Evolutionary conservation across 2,797 vertebrate genomes (phyloP), one percentile per base, ranked within the genome.

Genomic region (Cyprinodon diabolis): DNA sequence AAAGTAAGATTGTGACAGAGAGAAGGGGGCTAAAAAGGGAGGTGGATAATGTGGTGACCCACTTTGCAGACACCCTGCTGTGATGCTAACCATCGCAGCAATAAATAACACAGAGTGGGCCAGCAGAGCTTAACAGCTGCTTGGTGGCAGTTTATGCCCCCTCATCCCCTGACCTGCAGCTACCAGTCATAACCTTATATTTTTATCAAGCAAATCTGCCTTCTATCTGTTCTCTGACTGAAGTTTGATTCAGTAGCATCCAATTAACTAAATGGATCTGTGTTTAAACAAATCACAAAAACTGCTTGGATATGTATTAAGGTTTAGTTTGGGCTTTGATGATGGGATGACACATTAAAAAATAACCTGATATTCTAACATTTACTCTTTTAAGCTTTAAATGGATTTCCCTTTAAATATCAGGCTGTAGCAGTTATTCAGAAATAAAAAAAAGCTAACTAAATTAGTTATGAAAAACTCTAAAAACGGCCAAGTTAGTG

Each of bases 71-170:
- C 82, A 77, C 80, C 93, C 92, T n/a, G 80, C 92, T 89, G 91
- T 90, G 93, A 92, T 92, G 79, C 84, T 82, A 89, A 91, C 88
- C 89, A 92, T 84, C 63, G 80, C 90, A 74, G 93, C 88, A 93
- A 94, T 95, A 95, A 95, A 95, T 94, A 95, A 94, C 87, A 84
- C 89, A 71, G 76, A 69, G 86, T 87, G 83, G 89, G 80, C 87
- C 89, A 84, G 90, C 86, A 84, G 78, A 91, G 89, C 78, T 87
- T 81, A 93, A 88, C 92, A 94, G 93, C 93, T 94, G 93, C 91
- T 88, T 84, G 83, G 88, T 93, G 92, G 87, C 86, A 85, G 76
- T 71, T 77, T 79, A 85, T 86, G 68, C 58, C 74, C 68, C 68
- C 68, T 72, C 8, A 21, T 81, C 81, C 79, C 66, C 68, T n/a